Evolutionary conservation across 2,113 vertebrate genomes (phyloP).

Genomic region (Notiomystis cincta): DNA sequence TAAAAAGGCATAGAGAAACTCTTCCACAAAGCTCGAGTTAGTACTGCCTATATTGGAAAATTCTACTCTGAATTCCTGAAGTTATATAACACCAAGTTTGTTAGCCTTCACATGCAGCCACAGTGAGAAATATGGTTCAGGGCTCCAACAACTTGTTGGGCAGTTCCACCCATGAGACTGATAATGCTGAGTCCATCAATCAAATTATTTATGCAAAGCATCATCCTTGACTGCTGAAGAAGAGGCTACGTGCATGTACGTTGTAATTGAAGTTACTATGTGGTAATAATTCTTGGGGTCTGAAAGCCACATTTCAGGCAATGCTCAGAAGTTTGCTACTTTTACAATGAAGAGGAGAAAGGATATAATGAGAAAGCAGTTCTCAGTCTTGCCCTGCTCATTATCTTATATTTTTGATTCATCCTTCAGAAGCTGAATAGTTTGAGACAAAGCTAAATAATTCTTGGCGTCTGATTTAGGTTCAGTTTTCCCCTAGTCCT

Average conservation of each 20-base stretch:
- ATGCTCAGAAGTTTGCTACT: not conserved
- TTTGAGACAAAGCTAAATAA: slow-evolving; percentile 25
- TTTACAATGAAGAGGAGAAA: not conserved
- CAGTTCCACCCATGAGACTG: not conserved
- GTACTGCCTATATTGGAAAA: not conserved
- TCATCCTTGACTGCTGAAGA: not conserved
- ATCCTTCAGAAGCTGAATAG: not conserved
- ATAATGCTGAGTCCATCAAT: not conserved
- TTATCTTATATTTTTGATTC: slow-evolving; percentile 2
- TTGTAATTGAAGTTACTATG: not conserved
- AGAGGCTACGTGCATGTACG: not conserved
- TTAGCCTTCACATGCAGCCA: not conserved
- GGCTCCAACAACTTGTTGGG: not conserved
- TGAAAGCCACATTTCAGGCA: not conserved
- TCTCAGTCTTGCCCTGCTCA: not conserved
- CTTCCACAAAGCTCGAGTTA: not conserved
- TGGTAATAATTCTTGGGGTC: not conserved
- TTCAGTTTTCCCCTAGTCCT: not conserved
- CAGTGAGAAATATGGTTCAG: not conserved
- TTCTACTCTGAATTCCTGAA: not conserved
- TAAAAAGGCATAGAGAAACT: not conserved
- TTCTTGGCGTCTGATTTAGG: not conserved
- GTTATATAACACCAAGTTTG: not conserved
- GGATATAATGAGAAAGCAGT: not conserved
- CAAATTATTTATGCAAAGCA: not conserved